phyloP scores from a whole-genome alignment of 2,797 vertebrate species.

The Microhierax caerulescens region DNA sequence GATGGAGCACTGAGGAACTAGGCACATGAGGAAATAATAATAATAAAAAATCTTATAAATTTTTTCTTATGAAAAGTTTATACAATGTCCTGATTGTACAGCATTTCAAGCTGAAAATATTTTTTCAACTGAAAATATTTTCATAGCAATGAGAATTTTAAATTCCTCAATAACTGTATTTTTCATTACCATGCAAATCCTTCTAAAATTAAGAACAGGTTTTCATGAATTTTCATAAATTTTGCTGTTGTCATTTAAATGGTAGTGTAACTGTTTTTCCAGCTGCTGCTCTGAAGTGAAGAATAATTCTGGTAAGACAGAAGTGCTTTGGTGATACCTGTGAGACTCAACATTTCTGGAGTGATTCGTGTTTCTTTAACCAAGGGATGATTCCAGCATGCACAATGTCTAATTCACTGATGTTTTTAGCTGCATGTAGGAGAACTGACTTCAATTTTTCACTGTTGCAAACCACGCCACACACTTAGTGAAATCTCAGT shows the following conservation, averaged over 20 bases:
- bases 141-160: not conserved
- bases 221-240: not conserved
- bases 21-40: not conserved
- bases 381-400: not conserved
- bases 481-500: not conserved
- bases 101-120: not conserved
- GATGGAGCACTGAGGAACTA: not conserved
- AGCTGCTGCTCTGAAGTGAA: not conserved
- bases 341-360: not conserved
- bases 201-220: not conserved
- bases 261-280: not conserved
- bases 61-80: not conserved
- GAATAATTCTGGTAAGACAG: not conserved
- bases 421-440: not conserved
- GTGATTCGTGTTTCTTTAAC: not conserved
- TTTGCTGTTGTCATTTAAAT: not conserved
- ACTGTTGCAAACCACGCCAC: not conserved
- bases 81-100: not conserved
- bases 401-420: not conserved
- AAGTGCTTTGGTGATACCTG: not conserved
- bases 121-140: not conserved
- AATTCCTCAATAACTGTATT: not conserved
- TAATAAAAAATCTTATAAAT: not conserved
- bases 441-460: not conserved
- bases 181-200: not conserved